phyloP scores from a whole-genome alignment of 2,797 vertebrate species.

The Acipenser oxyrinchus region DNA sequence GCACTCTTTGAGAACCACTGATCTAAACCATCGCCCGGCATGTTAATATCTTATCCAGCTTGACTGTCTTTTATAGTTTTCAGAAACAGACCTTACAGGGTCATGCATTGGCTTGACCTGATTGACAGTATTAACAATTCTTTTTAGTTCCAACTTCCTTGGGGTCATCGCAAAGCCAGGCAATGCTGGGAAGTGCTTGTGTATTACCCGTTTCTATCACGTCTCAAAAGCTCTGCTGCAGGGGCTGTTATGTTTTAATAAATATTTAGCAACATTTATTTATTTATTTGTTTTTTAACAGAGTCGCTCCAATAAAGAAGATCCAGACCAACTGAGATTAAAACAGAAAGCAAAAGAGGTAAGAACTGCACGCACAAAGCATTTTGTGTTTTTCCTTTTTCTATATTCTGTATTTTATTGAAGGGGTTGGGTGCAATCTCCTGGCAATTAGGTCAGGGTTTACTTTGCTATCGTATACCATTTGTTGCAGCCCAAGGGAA shows the following conservation, averaged over 20 bases:
- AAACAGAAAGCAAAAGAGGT: conserved; percentile 95
- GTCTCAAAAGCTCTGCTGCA: not conserved
- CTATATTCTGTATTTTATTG: conserved; percentile 41
- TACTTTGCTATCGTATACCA: conserved; percentile 65
- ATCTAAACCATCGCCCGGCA: not conserved
- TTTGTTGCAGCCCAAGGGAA: conserved; percentile 80
- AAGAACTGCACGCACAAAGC: conserved; percentile 13
- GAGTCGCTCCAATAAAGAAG: conserved; percentile 80
- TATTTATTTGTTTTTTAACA: conserved; percentile 40
- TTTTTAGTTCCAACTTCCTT: conserved; percentile 55
- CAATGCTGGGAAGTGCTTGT: conserved; percentile 38
- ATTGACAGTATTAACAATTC: conserved; percentile 60
- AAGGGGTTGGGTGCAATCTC: conserved; percentile 57
- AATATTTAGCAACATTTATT: conserved; percentile 50
- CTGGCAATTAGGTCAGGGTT: conserved; percentile 72
- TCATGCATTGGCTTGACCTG: conserved; percentile 62
- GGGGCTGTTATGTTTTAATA: conserved; percentile 41
- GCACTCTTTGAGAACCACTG: not conserved
- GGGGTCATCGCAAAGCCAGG: conserved; percentile 46
- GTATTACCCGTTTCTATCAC: not conserved
- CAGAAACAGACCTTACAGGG: conserved; percentile 25
- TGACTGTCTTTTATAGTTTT: not conserved
- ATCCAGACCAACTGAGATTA: conserved; percentile 79
- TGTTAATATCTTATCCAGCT: not conserved
- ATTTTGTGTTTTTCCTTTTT: conserved; percentile 15